These are phyloP conservation scores for Dasysyrphus albostriatus DNA, from an alignment of 2,888 invertebrate genomes.

Conservation along the genomic window DNA sequence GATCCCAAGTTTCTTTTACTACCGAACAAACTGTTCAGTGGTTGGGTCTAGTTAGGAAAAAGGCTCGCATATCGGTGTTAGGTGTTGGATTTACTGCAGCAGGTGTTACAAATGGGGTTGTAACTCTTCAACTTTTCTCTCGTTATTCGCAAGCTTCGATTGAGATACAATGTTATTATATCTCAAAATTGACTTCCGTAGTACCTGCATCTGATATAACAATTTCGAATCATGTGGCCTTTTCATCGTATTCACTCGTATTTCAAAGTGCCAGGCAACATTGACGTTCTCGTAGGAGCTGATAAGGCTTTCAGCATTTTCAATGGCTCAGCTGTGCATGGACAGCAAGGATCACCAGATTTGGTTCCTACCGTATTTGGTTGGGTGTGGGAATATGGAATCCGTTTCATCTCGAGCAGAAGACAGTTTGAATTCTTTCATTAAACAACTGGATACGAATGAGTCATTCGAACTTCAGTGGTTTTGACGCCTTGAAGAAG, in stretches of 20 bases:
- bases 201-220: constrained; percentile 1
- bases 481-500: constrained; percentile 30
- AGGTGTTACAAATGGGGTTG: constrained; percentile 5
- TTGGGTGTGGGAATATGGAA: constrained; percentile 11
- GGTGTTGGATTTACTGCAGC: constrained; percentile 29
- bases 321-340: constrained; percentile 9
- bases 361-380: constrained; percentile 22
- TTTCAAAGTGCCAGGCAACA: too few relatives aligned
- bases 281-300: constrained; percentile 11
- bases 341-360: not conserved
- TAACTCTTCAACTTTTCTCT: constrained; percentile 18
- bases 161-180: constrained; percentile 17
- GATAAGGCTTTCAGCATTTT: constrained; percentile 29
- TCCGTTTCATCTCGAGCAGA: not conserved
- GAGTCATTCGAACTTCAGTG: constrained; percentile 10
- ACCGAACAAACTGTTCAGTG: constrained; percentile 27
- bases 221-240: not conserved
- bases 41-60: not conserved
- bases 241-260: constrained; percentile 15
- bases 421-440: not conserved
- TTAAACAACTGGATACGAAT: constrained; percentile 7
- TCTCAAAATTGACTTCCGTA: constrained; percentile 34
- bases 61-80: not conserved
- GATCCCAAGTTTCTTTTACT: constrained; percentile 7
- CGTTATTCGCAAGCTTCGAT: constrained; percentile 10